Conservation (phyloP, 2,797 vertebrate species). For the Neomorphus geoffroyi region DNA sequence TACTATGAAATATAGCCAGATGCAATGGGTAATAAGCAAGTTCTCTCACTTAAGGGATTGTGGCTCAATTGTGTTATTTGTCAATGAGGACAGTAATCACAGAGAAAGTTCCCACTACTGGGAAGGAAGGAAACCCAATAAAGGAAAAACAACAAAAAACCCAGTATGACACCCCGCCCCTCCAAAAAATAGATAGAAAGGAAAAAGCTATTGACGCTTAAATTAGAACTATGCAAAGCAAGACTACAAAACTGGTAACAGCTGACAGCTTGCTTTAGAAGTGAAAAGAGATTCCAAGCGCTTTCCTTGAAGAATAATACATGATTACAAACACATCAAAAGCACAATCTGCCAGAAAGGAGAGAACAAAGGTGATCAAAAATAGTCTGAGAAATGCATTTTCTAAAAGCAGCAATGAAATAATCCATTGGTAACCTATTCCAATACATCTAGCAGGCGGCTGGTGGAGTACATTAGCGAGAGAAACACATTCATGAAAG, state of each 20-base stretch:
- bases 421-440: not conserved
- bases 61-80: slow-evolving; percentile 14
- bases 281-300: not conserved
- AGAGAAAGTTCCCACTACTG: not conserved
- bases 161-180: not conserved
- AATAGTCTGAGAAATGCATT: not conserved
- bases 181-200: not conserved
- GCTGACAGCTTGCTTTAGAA: slow-evolving; percentile 19
- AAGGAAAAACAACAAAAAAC: not conserved
- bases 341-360: not conserved
- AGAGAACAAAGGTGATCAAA: slow-evolving; percentile 38
- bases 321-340: slow-evolving; percentile 29
- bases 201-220: not conserved
- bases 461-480: not conserved
- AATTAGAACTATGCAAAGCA: slow-evolving; percentile 3
- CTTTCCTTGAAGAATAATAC: slow-evolving; percentile 43
- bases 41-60: slow-evolving; percentile 5
- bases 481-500: not conserved
- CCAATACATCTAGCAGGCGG: not conserved
- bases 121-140: not conserved
- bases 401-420: slow-evolving; percentile 21
- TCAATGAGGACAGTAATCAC: not conserved
- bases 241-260: not conserved
- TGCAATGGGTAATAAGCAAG: slow-evolving; percentile 20
- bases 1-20: slow-evolving; percentile 28